These are phyloP conservation scores for Liparis tanakae DNA, from an alignment of 2,797 vertebrate genomes.

Conservation along the genomic window DNA sequence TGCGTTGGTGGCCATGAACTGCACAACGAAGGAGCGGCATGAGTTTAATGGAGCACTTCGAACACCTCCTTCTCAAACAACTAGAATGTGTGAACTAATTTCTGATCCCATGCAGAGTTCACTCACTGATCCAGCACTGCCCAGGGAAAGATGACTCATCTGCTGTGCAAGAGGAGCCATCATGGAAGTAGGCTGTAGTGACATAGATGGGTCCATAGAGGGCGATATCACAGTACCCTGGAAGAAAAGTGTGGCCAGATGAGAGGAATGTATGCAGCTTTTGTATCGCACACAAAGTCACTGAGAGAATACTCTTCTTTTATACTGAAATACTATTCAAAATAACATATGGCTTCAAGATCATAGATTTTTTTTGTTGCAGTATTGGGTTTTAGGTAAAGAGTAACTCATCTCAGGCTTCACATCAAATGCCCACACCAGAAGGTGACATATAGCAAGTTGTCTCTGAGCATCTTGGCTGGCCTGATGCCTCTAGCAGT, in stretches of 20 bases:
- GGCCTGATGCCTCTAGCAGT: constrained; percentile 38
- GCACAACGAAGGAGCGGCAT: constrained; percentile 58
- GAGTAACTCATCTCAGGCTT: constrained; percentile 28
- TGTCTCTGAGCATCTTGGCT: constrained; percentile 49
- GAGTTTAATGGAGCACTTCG: not conserved
- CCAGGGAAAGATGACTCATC: constrained; percentile 96
- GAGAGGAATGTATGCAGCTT: constrained; percentile 17
- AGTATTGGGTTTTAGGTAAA: constrained; percentile 10
- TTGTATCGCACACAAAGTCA: not conserved
- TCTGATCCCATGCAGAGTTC: constrained; percentile 8
- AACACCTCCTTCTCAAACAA: constrained; percentile 6
- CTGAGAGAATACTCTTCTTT: not conserved
- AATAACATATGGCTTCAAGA: not conserved
- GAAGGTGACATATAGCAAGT: constrained; percentile 49
- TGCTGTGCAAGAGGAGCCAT: constrained; percentile 95
- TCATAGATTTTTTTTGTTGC: not conserved
- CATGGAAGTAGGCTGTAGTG: constrained; percentile 95
- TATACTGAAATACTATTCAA: not conserved
- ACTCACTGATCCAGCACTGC: constrained; percentile 93
- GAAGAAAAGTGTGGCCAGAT: constrained; percentile 51
- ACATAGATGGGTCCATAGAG: constrained; percentile 97
- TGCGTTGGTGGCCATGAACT: constrained; percentile 95
- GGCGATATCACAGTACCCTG: constrained; percentile 97
- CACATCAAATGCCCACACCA: constrained; percentile 33
- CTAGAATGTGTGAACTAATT: not conserved